These are phyloP conservation scores for Acronicta aceris DNA, from an alignment of 2,888 invertebrate species.

Conservation along the genomic window DNA sequence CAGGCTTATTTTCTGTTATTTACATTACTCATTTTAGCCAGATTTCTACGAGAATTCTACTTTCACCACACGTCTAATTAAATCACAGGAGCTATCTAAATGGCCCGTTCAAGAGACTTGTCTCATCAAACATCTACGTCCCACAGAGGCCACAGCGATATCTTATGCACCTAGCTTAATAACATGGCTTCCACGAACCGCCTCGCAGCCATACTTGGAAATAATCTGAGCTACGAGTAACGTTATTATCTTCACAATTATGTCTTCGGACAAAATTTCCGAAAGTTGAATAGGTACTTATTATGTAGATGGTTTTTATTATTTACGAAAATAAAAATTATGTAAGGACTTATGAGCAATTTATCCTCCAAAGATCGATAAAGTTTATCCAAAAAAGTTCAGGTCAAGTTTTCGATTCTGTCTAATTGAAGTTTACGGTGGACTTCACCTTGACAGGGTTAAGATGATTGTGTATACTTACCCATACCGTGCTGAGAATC, in stretches of 20 bases:
- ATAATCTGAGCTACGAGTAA: slow-evolving; percentile 64
- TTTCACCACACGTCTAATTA: not conserved
- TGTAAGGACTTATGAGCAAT: no score
- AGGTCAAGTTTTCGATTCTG: no score
- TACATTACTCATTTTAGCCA: not conserved
- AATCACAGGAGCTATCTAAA: not conserved
- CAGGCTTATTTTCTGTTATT: no score
- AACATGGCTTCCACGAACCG: slow-evolving; percentile 52
- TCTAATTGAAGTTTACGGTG: no score
- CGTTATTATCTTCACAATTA: slow-evolving; percentile 63
- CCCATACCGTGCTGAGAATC: no score
- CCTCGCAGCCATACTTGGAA: slow-evolving; percentile 62
- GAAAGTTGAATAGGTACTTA: slow-evolving; percentile 3
- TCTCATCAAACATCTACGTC: not conserved
- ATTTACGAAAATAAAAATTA: no score
- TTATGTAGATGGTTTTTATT: not conserved
- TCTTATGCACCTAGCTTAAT: slow-evolving; percentile 46
- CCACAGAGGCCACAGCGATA: not conserved
- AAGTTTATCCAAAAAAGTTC: no score
- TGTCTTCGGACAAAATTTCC: slow-evolving; percentile 50
- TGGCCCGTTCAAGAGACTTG: not conserved
- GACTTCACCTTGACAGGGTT: no score
- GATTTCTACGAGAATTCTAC: not conserved
- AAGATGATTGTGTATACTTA: no score
- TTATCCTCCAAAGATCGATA: no score